Conservation (phyloP, 2,888 invertebrate genomes). For the Tupiocoris notatus region DNA sequence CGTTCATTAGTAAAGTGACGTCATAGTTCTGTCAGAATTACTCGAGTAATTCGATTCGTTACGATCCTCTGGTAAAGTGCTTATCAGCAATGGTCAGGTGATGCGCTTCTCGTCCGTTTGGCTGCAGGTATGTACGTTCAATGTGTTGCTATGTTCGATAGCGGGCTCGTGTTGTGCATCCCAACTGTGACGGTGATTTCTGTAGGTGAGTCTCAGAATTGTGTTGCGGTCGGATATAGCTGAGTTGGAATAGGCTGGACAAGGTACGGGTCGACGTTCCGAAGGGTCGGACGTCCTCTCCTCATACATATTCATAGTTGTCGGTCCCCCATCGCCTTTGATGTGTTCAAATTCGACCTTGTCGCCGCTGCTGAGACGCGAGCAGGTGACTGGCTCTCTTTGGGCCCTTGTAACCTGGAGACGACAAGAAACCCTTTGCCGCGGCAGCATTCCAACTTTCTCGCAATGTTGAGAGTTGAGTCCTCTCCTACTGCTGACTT, state of each 20-base stretch:
- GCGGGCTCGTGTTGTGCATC: neutral
- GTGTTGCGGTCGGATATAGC: neutral
- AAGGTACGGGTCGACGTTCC: neutral
- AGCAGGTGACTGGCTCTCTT: neutral
- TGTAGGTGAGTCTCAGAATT: neutral
- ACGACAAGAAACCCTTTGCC: neutral
- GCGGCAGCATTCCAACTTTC: neutral
- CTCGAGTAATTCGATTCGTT: too few relatives aligned
- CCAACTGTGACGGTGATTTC: neutral
- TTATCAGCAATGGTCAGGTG: too few relatives aligned
- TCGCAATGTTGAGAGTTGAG: neutral
- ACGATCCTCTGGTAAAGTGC: too few relatives aligned
- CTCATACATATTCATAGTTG: slow-evolving; percentile 32
- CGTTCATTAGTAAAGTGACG: too few relatives aligned
- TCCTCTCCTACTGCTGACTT: neutral
- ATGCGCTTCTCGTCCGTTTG: too few relatives aligned
- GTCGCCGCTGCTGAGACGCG: neutral
- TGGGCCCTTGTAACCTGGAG: neutral
- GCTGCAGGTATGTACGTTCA: too few relatives aligned
- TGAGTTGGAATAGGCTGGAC: neutral
- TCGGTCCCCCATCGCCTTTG: slow-evolving; percentile 20
- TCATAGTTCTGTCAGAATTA: too few relatives aligned
- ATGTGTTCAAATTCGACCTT: slow-evolving; percentile 9
- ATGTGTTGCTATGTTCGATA: neutral
- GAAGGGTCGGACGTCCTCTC: neutral